Evolutionary conservation across 2,113 vertebrate genomes (phyloP).

Genomic region (Crotophaga sulcirostris): DNA sequence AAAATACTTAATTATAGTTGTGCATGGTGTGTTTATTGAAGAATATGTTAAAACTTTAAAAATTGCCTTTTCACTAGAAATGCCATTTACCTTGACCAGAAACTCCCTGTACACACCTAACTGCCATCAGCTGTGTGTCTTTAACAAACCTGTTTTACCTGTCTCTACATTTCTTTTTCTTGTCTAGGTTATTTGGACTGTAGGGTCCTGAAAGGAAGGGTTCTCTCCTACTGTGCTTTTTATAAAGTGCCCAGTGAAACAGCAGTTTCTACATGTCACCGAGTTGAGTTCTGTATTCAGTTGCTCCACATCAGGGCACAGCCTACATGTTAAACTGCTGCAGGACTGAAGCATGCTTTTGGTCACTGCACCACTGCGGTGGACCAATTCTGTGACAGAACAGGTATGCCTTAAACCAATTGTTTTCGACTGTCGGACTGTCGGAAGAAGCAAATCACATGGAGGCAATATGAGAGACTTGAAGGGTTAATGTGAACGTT

Average conservation of each 20-base stretch:
- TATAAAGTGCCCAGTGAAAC: not conserved
- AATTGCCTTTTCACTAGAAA: not conserved
- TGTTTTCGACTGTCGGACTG: too few relatives aligned
- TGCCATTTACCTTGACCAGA: not conserved
- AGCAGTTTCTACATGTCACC: not conserved
- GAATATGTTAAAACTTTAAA: not conserved
- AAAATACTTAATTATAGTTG: not conserved
- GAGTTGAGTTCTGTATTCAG: not conserved
- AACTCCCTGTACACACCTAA: fast-evolving
- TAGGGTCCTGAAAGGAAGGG: not conserved
- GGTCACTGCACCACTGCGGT: not conserved
- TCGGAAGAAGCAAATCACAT: too few relatives aligned
- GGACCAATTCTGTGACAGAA: too few relatives aligned
- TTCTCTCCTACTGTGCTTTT: not conserved
- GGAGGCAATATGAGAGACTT: too few relatives aligned
- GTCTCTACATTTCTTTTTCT: not conserved
- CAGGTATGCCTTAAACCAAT: too few relatives aligned
- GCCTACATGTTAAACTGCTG: not conserved
- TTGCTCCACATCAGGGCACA: not conserved
- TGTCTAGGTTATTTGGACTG: not conserved
- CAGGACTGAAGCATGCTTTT: not conserved
- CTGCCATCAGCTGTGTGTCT: not conserved
- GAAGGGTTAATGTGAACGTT: too few relatives aligned
- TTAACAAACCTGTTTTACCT: not conserved
- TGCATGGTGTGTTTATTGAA: not conserved